A percentile compares a stretch with the other conserved stretches of the same genome.
These are phyloP conservation scores for Pyrgus malvae DNA, from an alignment of 2,888 invertebrate genomes.

Conservation along the genomic window DNA sequence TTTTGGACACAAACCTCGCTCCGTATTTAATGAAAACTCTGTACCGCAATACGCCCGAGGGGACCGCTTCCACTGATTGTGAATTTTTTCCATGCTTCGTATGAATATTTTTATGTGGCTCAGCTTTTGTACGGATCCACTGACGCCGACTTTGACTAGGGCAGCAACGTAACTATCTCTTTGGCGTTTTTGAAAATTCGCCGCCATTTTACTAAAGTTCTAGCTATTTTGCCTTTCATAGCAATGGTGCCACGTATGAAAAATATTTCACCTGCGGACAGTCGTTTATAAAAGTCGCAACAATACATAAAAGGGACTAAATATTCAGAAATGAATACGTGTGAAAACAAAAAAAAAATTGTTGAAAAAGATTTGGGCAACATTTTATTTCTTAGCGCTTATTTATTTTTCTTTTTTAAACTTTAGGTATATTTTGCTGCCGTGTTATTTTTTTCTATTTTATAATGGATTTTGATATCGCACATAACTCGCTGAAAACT, in stretches of 20 bases:
- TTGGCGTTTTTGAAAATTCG: conserved; percentile 11
- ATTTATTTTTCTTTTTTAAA: too few relatives aligned
- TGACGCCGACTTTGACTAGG: conserved; percentile 21
- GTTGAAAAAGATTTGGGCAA: not conserved
- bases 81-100: conserved; percentile 62
- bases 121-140: conserved; percentile 22
- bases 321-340: not conserved
- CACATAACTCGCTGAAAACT: too few relatives aligned
- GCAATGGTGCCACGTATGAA: conserved; percentile 17
- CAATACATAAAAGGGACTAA: conserved; percentile 6
- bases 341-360: not conserved
- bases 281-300: conserved; percentile 12
- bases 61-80: conserved; percentile 74
- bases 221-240: conserved; percentile 7
- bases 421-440: too few relatives aligned
- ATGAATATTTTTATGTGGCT: conserved; percentile 62
- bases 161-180: conserved; percentile 18
- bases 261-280: conserved; percentile 21
- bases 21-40: conserved; percentile 78
- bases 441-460: too few relatives aligned
- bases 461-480: too few relatives aligned
- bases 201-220: conserved; percentile 4
- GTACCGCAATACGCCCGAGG: conserved; percentile 72
- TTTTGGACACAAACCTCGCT: conserved; percentile 66
- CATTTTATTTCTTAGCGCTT: not conserved